A percentile compares a stretch with the other conserved stretches of the same genome.
These are phyloP conservation scores for Amorpha juglandis DNA, from an alignment of 2,888 invertebrate genomes.

Conservation along the genomic window DNA sequence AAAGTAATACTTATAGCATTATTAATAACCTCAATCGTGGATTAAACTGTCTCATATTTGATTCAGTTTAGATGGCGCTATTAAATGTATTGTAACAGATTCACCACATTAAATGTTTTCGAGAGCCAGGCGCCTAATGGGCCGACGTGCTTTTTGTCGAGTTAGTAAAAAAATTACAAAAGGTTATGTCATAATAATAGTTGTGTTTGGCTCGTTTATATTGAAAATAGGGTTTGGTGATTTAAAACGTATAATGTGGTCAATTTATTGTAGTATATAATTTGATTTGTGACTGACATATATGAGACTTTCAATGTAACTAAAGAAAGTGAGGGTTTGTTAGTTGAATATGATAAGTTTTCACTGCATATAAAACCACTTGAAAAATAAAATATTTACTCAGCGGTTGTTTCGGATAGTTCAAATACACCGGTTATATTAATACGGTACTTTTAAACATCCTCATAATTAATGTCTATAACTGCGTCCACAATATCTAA, in stretches of 20 bases:
- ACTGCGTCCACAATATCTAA: not conserved
- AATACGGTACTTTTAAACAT: too few species aligned
- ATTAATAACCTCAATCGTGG: not conserved
- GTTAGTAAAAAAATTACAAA: constrained; percentile 5
- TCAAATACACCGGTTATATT: too few species aligned
- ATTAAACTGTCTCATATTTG: constrained; percentile 14
- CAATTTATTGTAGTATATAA: not conserved
- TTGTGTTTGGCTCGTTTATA: constrained; percentile 1
- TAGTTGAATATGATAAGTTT: too few species aligned
- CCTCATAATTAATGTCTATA: too few species aligned
- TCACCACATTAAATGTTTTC: constrained; percentile 21
- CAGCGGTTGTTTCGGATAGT: too few species aligned
- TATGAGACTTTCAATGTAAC: too few species aligned
- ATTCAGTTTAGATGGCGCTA: constrained; percentile 14
- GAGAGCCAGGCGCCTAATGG: constrained; percentile 19
- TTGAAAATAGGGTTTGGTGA: not conserved
- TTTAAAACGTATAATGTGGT: not conserved
- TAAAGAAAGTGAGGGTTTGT: too few species aligned
- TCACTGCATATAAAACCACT: too few species aligned
- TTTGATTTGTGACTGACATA: not conserved
- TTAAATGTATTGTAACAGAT: constrained; percentile 19
- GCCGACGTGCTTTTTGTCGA: constrained; percentile 17
- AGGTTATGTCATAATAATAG: constrained; percentile 18
- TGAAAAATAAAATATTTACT: too few species aligned
- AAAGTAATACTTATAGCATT: not conserved